Percentiles rank a stretch among this genome's conserved stretches.
Evolutionary conservation across 2,797 vertebrate genomes (phyloP).

Genomic region (Pangasius sanitwongsei): DNA sequence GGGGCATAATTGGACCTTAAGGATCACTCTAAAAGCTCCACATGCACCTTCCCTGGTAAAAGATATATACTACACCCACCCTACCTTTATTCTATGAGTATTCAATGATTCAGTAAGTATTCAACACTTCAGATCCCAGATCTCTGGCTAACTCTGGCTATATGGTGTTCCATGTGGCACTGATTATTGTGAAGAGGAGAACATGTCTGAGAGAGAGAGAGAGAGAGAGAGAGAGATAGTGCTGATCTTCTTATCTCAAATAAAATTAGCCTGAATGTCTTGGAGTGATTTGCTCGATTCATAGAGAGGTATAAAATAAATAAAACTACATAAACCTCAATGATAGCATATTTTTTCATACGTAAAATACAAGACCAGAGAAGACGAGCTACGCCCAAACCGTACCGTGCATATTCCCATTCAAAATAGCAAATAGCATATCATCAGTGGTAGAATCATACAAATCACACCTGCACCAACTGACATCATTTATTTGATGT

Average conservation of each 20-base stretch:
- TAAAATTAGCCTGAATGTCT: neutral
- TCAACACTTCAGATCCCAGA: neutral
- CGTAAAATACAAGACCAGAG: neutral
- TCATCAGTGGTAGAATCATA: neutral
- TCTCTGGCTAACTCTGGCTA: neutral
- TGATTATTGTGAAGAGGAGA: neutral
- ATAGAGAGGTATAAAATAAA: neutral
- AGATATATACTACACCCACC: neutral
- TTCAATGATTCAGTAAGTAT: neutral
- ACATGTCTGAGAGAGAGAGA: neutral
- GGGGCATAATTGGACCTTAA: neutral
- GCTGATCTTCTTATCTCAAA: neutral
- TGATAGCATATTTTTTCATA: neutral
- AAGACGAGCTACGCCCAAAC: neutral
- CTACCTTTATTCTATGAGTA: neutral
- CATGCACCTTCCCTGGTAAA: neutral
- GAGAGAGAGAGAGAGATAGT: neutral
- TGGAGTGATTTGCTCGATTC: neutral
- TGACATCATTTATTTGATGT: constrained; percentile 1
- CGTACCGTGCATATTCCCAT: neutral
- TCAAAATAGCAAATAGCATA: neutral
- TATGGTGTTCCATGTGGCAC: neutral
- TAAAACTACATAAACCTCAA: neutral
- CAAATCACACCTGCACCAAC: constrained; percentile 10
- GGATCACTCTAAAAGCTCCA: neutral